Evolutionary conservation across 2,888 invertebrate genomes (phyloP).

Genomic region (Digitonthophagus gazella): DNA sequence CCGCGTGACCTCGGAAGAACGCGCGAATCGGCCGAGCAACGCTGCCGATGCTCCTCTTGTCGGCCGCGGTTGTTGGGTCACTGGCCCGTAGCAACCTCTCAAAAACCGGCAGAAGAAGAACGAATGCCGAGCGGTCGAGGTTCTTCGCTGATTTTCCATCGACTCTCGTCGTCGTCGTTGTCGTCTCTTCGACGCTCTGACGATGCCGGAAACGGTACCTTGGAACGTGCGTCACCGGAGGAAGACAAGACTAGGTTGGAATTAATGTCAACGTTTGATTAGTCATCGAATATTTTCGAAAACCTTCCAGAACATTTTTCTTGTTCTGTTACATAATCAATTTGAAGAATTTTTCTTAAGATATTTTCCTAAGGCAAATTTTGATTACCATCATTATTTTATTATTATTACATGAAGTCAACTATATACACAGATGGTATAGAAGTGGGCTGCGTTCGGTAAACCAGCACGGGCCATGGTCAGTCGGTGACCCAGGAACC

Average conservation of each 20-base stretch:
- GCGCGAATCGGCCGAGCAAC: slow-evolving; percentile 34
- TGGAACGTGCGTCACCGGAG: not conserved
- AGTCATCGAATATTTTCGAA: not conserved
- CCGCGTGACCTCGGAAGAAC: slow-evolving; percentile 56
- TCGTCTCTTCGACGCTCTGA: not conserved
- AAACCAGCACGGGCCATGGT: slow-evolving; percentile 33
- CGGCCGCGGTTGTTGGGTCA: slow-evolving; percentile 44
- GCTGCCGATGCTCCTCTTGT: slow-evolving; percentile 35
- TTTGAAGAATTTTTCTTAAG: no score
- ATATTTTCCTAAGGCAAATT: no score
- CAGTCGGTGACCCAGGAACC: slow-evolving; percentile 33
- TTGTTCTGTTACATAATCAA: not conserved
- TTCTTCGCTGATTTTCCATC: no score
- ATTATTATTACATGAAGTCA: not conserved
- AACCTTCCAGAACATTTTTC: not conserved
- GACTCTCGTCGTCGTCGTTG: not conserved
- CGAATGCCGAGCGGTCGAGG: not conserved
- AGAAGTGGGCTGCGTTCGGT: not conserved
- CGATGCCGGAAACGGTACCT: not conserved
- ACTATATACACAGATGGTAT: not conserved
- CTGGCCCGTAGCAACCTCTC: slow-evolving; percentile 50
- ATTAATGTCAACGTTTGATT: not conserved
- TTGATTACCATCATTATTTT: no score
- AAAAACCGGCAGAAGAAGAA: slow-evolving; percentile 25
- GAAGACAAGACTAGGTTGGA: not conserved